phyloP scores from a whole-genome alignment of 2,113 vertebrate genomes.

The Pygoscelis adeliae region DNA sequence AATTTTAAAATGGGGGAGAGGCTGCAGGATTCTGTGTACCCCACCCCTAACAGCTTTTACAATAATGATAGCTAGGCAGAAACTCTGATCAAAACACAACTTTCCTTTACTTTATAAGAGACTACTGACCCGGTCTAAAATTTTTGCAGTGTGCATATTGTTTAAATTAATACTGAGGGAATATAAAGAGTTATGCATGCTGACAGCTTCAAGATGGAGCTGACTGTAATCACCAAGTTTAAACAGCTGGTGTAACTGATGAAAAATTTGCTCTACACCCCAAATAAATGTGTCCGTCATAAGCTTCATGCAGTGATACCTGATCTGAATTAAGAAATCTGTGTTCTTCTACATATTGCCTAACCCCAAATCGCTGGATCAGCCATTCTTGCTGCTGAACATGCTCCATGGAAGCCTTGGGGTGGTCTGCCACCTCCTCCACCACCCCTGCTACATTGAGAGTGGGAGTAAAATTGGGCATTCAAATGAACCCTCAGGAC shows the following conservation, averaged over 20 bases:
- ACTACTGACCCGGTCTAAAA: neutral
- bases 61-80: neutral
- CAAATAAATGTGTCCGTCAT: neutral
- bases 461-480: too few relatives aligned
- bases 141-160: neutral
- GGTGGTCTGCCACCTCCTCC: neutral
- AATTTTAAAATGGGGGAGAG: neutral
- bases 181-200: neutral
- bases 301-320: neutral
- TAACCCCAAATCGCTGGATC: too few relatives aligned
- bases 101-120: neutral
- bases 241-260: neutral
- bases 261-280: neutral
- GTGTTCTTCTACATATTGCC: neutral
- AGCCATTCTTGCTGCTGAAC: neutral
- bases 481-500: neutral
- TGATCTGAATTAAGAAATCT: neutral
- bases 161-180: neutral
- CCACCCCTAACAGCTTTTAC: rapidly evolving
- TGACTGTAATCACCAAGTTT: neutral
- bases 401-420: neutral
- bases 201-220: neutral
- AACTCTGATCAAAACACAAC: neutral
- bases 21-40: neutral
- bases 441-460: neutral